phyloP scores from a whole-genome alignment of 2,888 invertebrate species.

The Stomorhina lunata region DNA sequence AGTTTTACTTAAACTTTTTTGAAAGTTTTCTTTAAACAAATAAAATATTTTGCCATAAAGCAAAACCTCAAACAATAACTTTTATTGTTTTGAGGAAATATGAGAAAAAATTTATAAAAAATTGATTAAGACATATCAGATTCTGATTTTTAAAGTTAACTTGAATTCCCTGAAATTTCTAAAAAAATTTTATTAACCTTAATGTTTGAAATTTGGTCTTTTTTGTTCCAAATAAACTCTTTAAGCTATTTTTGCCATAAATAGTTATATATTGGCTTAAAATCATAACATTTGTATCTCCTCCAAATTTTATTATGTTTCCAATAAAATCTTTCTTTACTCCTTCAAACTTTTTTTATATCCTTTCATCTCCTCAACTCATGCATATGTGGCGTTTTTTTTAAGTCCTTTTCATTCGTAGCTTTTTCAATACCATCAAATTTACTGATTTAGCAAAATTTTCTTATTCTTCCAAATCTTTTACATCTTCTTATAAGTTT shows the following conservation, averaged over 20 bases:
- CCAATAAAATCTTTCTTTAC: neutral
- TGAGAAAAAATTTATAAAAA: too few species aligned
- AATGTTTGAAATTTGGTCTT: neutral
- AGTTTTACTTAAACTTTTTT: too few species aligned
- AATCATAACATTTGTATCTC: conserved; percentile 2
- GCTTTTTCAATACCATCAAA: neutral
- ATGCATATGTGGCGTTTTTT: neutral
- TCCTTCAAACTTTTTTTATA: neutral
- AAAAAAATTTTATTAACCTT: too few species aligned
- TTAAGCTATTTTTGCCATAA: neutral
- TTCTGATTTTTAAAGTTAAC: too few species aligned
- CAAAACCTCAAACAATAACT: too few species aligned
- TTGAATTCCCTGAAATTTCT: too few species aligned
- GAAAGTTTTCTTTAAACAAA: too few species aligned
- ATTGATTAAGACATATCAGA: too few species aligned
- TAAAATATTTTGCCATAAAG: too few species aligned
- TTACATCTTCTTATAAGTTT: neutral
- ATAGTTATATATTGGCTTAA: conserved; percentile 21
- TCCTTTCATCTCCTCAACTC: neutral
- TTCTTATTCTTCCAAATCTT: neutral
- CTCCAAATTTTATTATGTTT: too few species aligned
- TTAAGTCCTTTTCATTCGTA: neutral
- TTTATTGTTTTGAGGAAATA: too few species aligned
- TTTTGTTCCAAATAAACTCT: too few species aligned
- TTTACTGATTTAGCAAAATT: neutral